phyloP scores from a whole-genome alignment of 2,113 vertebrate genomes.

The Notarius quadriscutis region DNA sequence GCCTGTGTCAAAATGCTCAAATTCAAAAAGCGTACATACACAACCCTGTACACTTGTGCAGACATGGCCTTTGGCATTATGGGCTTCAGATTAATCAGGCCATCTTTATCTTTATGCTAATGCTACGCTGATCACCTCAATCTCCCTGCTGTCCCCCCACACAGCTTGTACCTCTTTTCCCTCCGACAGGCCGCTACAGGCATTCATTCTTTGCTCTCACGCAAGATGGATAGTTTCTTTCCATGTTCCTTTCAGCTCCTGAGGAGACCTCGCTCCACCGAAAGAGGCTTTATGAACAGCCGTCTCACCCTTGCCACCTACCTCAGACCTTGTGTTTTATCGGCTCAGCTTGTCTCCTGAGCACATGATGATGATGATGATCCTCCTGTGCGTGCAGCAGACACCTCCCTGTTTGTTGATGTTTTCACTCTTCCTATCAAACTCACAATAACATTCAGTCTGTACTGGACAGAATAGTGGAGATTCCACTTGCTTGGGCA shows the following conservation, averaged over 20 bases:
- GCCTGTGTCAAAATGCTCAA: background rate
- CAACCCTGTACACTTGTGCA: background rate
- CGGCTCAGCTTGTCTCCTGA: background rate
- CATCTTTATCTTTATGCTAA: slow-evolving; percentile 68
- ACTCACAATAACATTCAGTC: background rate
- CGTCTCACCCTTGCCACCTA: background rate
- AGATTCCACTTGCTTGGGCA: background rate
- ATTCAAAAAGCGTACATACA: background rate
- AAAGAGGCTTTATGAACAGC: background rate
- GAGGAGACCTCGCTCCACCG: background rate
- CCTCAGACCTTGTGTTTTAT: background rate
- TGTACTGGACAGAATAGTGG: slow-evolving; percentile 46
- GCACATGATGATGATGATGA: background rate
- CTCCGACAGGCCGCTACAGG: background rate
- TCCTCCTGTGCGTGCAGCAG: slow-evolving; percentile 31
- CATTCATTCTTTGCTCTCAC: background rate
- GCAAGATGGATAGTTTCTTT: slow-evolving; percentile 20
- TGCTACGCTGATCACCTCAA: slow-evolving; percentile 30
- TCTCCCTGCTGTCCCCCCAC: slow-evolving; percentile 54
- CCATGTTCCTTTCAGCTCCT: background rate
- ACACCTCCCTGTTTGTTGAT: slow-evolving; percentile 38
- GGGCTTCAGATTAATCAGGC: slow-evolving; percentile 67
- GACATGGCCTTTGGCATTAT: background rate
- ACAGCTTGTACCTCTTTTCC: background rate
- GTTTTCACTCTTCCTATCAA: slow-evolving; percentile 54